Conservation (phyloP, 2,888 invertebrate genomes). For the Sympetrum striolatum region DNA sequence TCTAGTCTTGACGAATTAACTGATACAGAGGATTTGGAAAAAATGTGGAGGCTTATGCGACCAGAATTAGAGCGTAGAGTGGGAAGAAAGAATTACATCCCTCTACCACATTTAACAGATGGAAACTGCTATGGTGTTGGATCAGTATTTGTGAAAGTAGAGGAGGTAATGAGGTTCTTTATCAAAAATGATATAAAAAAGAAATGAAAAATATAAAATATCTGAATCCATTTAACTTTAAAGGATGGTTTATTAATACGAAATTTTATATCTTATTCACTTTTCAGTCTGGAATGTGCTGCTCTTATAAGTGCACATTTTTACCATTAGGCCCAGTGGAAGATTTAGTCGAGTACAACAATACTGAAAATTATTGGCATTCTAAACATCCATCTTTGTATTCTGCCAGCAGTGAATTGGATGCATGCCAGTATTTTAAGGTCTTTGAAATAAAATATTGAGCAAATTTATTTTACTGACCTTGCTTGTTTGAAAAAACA, state of each 20-base stretch:
- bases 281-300: slow-evolving; percentile 2
- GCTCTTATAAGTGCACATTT: background rate
- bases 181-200: background rate
- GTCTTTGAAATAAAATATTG: background rate
- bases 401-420: background rate
- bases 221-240: background rate
- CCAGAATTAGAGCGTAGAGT: background rate
- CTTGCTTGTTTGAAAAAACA: background rate
- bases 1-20: background rate
- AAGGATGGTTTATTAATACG: background rate
- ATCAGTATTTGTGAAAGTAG: background rate
- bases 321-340: slow-evolving; percentile 9
- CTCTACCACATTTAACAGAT: slow-evolving; percentile 22
- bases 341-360: background rate
- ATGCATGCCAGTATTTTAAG: background rate
- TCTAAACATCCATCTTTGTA: background rate
- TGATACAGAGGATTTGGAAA: background rate
- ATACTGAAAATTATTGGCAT: background rate
- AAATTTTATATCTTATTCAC: background rate
- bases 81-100: background rate
- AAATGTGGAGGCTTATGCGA: background rate
- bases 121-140: slow-evolving; percentile 8
- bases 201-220: background rate
- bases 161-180: background rate
- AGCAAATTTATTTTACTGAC: background rate